These are phyloP conservation scores for Pygocentrus nattereri DNA, from an alignment of 2,797 vertebrate genomes.

Conservation along the genomic window DNA sequence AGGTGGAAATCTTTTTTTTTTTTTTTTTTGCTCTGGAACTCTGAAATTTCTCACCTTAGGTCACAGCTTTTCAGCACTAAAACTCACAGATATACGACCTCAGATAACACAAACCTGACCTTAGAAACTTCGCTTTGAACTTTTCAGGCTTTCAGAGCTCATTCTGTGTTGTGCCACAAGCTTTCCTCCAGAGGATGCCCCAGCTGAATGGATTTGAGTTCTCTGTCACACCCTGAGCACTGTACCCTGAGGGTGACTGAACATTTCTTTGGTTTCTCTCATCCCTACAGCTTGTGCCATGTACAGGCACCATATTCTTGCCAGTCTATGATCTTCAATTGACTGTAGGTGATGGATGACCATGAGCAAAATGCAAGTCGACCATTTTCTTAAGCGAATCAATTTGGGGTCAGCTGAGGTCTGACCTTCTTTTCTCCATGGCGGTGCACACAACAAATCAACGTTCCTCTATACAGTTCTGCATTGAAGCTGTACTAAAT, in stretches of 20 bases:
- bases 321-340: background rate
- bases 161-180: background rate
- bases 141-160: background rate
- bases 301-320: background rate
- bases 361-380: background rate
- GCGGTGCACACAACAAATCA: background rate
- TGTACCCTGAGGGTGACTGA: background rate
- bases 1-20: background rate
- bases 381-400: background rate
- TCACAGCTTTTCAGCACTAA: background rate
- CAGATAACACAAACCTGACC: background rate
- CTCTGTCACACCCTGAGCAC: background rate
- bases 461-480: background rate
- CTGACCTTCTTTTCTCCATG: background rate
- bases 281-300: background rate
- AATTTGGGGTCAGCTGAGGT: background rate
- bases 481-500: background rate
- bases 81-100: background rate
- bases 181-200: background rate
- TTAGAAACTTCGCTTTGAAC: background rate
- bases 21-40: background rate
- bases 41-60: background rate
- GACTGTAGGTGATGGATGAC: background rate
- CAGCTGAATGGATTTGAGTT: slow-evolving; percentile 9
- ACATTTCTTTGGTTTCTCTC: background rate